Percentiles rank a stretch among this genome's conserved stretches.
Evolutionary conservation across 2,797 vertebrate species (phyloP).

Genomic region (Platalea minor): DNA sequence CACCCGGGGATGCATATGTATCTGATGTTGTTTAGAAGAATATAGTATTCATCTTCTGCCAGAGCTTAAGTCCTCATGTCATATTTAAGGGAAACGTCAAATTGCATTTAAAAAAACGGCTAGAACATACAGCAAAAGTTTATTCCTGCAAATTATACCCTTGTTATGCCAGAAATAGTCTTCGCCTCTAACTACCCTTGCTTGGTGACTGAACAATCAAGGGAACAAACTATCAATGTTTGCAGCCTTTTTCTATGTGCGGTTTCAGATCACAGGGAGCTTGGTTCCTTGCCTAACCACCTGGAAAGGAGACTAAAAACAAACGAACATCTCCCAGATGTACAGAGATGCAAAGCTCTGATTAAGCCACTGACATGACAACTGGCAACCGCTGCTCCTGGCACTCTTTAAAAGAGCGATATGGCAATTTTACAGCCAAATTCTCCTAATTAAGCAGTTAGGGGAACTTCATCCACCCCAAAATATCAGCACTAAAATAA

Average conservation of each 20-base stretch:
- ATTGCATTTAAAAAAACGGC: conserved; percentile 3
- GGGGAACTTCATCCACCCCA: conserved; percentile 48
- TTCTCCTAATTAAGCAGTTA: conserved; percentile 48
- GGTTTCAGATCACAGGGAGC: neutral
- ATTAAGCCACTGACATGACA: conserved; percentile 44
- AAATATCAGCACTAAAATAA: conserved; percentile 25
- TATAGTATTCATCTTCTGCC: conserved; percentile 26
- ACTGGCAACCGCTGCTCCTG: conserved; percentile 35
- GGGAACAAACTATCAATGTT: neutral
- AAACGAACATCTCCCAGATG: neutral
- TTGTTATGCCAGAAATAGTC: conserved; percentile 42
- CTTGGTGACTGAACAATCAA: neutral
- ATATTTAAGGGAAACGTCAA: conserved; percentile 36
- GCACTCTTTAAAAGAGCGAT: conserved; percentile 5
- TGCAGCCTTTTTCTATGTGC: neutral
- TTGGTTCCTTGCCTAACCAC: conserved; percentile 1
- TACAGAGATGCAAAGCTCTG: neutral
- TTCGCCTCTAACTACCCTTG: neutral
- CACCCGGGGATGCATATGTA: neutral
- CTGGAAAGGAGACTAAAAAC: conserved; percentile 6
- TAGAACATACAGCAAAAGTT: neutral
- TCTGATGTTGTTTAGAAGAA: conserved; percentile 33
- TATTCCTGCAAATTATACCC: conserved; percentile 58
- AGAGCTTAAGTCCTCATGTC: conserved; percentile 6
- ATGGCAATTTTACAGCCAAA: conserved; percentile 45